Evolutionary conservation across 2,888 invertebrate species (phyloP), one percentile per base, ranked within the genome.

Genomic region (Liopterus haemorrhoidalis): DNA sequence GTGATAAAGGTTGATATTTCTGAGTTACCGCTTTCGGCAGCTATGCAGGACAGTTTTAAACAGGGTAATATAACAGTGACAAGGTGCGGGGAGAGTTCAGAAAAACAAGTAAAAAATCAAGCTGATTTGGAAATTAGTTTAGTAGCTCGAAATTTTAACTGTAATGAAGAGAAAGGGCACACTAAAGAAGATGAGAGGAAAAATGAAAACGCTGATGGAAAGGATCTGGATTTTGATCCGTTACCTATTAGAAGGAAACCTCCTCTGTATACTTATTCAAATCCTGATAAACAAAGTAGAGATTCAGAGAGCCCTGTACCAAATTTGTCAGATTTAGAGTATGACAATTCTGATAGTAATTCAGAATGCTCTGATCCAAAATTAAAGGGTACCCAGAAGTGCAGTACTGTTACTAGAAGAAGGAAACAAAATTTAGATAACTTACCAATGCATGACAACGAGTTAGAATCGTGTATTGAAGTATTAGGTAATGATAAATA

Each of bases 231-330:
- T 53, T 71, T 70, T 55, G 79, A 82, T 59, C 80, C 81, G n/a
- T 74, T 80, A 37, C 82, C 85, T 11, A 77, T 83, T 52, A 72
- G 84, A 50, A 75, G 80, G 44, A 81, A 82, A 11, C 85, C 85
- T 3, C 83, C 85, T 4, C 69, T 84, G 12, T 86, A 84, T 61
- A 85, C 85, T 0, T 86, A 85, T 62, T 85, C 85, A 8, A 84
- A 83, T 62, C 79, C 79, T 38, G 85, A 81, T 59, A 78, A 81
- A 59, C 67, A 74, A 48, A 68, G 73, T 33, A 57, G 59, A 28
- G 61, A 61, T 30, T 59, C 63, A 5, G 66, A 64, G 18, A 67
- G 66, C 52, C 65, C 67, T 1, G 22, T 50, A 11, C 36, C 42
- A 4, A 48, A 37, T 30, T 39, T 50, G 32, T 50, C 50, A 6